Evolutionary conservation across 2,113 vertebrate genomes (phyloP).

Genomic region (Xiphophorus couchianus): DNA sequence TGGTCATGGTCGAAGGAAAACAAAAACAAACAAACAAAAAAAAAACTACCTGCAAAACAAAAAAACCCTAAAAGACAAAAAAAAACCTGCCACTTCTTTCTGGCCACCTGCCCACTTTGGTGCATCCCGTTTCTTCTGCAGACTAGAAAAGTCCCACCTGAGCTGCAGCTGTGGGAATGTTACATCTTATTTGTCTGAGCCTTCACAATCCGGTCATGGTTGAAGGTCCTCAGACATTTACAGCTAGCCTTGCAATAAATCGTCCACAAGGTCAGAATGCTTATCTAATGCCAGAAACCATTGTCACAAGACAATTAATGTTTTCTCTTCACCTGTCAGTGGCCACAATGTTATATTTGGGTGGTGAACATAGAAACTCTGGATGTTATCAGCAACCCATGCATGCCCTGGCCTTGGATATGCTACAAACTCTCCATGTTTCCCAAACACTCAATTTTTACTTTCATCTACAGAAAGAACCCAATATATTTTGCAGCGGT

Average conservation of each 20-base stretch:
- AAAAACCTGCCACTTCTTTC: not conserved
- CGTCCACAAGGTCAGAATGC: not conserved
- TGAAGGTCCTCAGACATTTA: not conserved
- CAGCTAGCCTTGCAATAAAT: not conserved
- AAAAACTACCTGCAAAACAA: no score
- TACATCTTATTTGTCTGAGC: not conserved
- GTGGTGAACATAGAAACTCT: not conserved
- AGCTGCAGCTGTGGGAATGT: not conserved
- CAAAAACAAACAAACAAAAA: no score
- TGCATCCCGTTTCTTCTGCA: not conserved
- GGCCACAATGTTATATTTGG: not conserved
- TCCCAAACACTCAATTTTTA: not conserved
- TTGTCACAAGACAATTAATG: not conserved
- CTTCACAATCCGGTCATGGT: not conserved
- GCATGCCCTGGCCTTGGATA: not conserved
- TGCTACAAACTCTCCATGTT: not conserved
- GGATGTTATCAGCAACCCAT: not conserved
- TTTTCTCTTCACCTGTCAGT: not conserved
- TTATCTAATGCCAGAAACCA: not conserved
- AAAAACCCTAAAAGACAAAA: not conserved
- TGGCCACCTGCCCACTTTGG: not conserved
- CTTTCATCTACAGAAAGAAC: conserved; percentile 1
- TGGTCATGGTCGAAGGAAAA: not conserved
- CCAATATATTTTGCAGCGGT: not conserved
- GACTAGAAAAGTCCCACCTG: not conserved